phyloP scores from a whole-genome alignment of 2,113 vertebrate species.

The Ictalurus furcatus region DNA sequence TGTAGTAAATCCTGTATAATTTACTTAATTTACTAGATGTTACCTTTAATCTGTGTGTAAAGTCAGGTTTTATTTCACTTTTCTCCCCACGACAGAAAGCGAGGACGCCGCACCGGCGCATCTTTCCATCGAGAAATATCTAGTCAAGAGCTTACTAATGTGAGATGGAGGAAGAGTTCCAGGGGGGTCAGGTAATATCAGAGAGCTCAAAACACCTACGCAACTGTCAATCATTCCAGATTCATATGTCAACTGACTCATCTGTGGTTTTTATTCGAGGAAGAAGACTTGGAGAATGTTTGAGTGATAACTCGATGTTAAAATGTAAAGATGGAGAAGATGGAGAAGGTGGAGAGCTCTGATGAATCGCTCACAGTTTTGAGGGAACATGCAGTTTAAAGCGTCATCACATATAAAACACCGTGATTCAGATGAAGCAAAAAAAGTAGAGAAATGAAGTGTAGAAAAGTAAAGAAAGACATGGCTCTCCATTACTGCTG shows the following conservation, averaged over 20 bases:
- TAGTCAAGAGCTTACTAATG: background rate
- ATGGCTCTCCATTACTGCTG: constrained; percentile 21
- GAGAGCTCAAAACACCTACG: background rate
- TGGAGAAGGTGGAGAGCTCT: background rate
- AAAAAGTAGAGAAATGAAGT: constrained; percentile 37
- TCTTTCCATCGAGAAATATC: background rate
- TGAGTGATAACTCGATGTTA: background rate
- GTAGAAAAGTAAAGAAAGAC: constrained; percentile 42
- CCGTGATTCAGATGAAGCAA: constrained; percentile 12
- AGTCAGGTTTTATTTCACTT: background rate
- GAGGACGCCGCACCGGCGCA: background rate
- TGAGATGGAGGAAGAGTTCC: background rate
- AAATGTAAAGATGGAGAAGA: background rate
- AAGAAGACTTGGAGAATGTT: background rate
- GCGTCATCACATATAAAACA: constrained; percentile 32
- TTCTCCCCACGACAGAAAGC: background rate
- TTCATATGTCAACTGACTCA: background rate
- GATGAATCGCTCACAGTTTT: constrained; percentile 36
- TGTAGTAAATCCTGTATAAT: no score
- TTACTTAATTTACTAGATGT: no score
- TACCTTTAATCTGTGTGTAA: background rate
- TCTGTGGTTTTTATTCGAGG: background rate
- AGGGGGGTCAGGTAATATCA: background rate
- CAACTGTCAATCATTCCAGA: constrained; percentile 3
- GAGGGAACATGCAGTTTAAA: constrained; percentile 36